Percentiles rank a stretch among this genome's conserved stretches.
Evolutionary conservation across 1,140 invertebrate genomes (phyloP).

Genomic region (Cydia amplana): DNA sequence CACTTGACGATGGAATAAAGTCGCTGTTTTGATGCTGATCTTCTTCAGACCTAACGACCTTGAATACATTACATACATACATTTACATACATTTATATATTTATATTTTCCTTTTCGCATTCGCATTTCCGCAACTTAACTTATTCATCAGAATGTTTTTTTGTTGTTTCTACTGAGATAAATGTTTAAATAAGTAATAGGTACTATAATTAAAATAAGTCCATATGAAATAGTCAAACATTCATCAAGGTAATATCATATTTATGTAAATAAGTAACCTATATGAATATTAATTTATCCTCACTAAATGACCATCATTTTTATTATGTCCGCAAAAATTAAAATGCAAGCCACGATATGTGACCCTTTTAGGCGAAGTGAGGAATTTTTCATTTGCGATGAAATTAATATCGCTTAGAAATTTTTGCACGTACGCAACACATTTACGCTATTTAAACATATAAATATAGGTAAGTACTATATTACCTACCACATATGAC

Average conservation of each 20-base stretch:
- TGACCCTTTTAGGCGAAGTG: constrained; percentile 21
- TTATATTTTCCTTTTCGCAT: too few species aligned
- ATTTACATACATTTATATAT: too few species aligned
- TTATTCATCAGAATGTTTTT: too few species aligned
- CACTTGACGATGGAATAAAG: too few species aligned
- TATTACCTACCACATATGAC: neutral
- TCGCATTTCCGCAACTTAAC: too few species aligned
- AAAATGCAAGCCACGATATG: constrained; percentile 13
- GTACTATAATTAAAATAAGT: too few species aligned
- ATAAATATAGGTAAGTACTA: neutral
- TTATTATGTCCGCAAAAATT: constrained; percentile 17
- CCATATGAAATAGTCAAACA: too few species aligned
- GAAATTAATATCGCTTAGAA: neutral
- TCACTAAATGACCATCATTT: constrained; percentile 10
- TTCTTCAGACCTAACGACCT: too few species aligned
- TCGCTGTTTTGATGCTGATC: too few species aligned
- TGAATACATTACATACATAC: too few species aligned
- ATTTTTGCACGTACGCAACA: neutral
- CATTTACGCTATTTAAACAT: neutral
- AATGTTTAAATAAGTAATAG: too few species aligned
- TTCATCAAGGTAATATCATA: neutral
- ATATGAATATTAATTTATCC: neutral
- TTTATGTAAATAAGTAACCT: constrained; percentile 10
- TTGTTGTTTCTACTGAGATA: too few species aligned
- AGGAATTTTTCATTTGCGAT: constrained; percentile 27